phyloP scores from a whole-genome alignment of 2,113 vertebrate genomes.

The Fregata magnificens region DNA sequence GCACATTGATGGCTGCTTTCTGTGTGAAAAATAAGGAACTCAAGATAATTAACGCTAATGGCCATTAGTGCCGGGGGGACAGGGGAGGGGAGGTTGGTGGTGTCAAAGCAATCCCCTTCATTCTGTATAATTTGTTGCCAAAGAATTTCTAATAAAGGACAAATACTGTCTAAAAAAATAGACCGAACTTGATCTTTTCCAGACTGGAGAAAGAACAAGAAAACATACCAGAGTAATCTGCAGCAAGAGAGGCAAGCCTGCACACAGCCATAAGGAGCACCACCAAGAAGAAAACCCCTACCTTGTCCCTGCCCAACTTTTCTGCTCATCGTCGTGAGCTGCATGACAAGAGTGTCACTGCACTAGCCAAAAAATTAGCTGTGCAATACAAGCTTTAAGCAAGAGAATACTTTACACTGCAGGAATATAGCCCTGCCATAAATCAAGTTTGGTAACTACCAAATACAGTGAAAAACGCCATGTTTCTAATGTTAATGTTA shows the following conservation, averaged over 20 bases:
- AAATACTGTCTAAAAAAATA: neutral
- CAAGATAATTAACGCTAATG: conserved; percentile 52
- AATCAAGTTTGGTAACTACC: conserved; percentile 44
- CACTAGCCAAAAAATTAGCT: conserved; percentile 9
- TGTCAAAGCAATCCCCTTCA: neutral
- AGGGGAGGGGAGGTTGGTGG: neutral
- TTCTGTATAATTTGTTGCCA: neutral
- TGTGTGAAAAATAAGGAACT: conserved; percentile 3
- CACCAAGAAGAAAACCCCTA: neutral
- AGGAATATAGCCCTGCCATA: neutral
- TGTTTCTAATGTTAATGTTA: neutral
- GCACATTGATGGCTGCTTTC: neutral
- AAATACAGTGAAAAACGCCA: conserved; percentile 45
- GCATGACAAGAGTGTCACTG: neutral
- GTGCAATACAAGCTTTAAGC: neutral
- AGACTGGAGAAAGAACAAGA: neutral
- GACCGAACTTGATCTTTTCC: neutral
- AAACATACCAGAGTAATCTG: neutral
- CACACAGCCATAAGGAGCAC: neutral
- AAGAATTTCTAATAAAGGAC: neutral
- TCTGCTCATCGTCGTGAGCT: neutral
- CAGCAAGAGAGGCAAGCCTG: neutral
- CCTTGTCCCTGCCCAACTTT: neutral
- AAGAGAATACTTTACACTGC: conserved; percentile 12
- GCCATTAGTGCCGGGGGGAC: neutral